Evolutionary conservation across 2,888 invertebrate genomes (phyloP), one percentile per base, ranked within the genome.

Genomic region (Junonia oenone): DNA sequence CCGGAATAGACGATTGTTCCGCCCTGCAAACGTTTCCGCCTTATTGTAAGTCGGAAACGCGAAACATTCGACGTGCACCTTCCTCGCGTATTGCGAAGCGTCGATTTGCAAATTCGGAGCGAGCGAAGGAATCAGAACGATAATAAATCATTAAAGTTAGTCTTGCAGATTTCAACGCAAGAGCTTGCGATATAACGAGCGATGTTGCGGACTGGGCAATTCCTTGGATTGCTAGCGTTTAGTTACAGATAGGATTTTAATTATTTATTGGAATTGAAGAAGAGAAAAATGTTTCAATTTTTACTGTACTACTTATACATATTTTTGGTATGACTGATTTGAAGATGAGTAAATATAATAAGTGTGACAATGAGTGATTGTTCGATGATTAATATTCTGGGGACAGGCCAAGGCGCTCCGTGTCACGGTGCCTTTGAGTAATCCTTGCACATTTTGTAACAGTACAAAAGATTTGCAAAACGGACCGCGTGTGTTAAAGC

Each of bases 141-240:
- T 62, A 58, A 55, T 64, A 57, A 81, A 83, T 81, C 77, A 76
- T 62, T 55, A 57, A 61, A 60, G 56, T 50, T 61, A 56, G 58
- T 59, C 38, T 40, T 62, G 68, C 63, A 57, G 53, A 67, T 64
- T 56, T 59, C 67, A 75, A 77, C 82, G 89, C 86, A 86, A 88
- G 83, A 84, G 82, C 85, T 87, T 87, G 89, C 87, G 78, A 87
- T 87, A 81, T 83, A 80, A 76, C 81, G 71, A 76, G 75, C 71
- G 43, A 67, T 73, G 78, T 83, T 83, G 83, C 84, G 71, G 79
- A 79, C 80, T 71, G 68, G 72, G 76, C 76, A 76, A 76, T 71
- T 71, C 69, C 70, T 74, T 76, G 61, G 63, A 81, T 83, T 83
- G 76, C 79, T 74, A 77, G 82, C 83, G 66, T 78, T 85, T 82